A percentile compares a stretch with the other conserved stretches of the same genome.
Evolutionary conservation across 2,888 invertebrate species (phyloP).

Genomic region (Dolomedes plantarius): DNA sequence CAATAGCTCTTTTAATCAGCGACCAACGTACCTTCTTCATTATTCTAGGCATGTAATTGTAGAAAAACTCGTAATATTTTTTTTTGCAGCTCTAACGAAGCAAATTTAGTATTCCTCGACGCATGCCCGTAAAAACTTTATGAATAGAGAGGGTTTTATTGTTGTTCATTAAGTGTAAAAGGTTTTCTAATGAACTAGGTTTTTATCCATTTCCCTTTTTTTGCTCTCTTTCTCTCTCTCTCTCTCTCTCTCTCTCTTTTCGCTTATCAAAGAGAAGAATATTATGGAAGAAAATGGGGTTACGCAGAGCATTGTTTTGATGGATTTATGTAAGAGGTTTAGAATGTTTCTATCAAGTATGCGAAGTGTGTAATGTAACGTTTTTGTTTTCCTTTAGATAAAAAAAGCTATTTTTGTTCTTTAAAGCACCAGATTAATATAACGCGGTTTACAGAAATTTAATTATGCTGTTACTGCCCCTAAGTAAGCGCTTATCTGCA

Average conservation of each 20-base stretch:
- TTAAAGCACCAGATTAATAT: too few species aligned
- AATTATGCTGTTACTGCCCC: too few species aligned
- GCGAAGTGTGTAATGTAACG: neutral
- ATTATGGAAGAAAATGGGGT: neutral
- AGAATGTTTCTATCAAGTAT: neutral
- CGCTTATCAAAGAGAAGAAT: neutral
- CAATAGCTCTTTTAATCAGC: neutral
- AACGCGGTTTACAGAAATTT: too few species aligned
- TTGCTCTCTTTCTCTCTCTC: too few species aligned
- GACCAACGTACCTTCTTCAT: neutral
- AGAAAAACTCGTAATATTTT: neutral
- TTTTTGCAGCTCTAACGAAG: neutral
- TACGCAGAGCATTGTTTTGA: neutral
- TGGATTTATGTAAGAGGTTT: neutral
- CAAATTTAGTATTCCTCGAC: constrained; percentile 12
- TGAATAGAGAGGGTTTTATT: constrained; percentile 7
- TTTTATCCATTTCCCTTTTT: neutral
- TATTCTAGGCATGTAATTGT: constrained; percentile 6
- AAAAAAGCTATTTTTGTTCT: too few species aligned
- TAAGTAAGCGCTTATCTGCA: too few species aligned
- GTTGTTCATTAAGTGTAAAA: neutral
- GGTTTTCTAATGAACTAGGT: neutral
- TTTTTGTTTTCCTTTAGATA: neutral
- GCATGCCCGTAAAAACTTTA: neutral
- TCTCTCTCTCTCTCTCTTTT: too few species aligned